Percentiles rank a stretch among this genome's conserved stretches.
phyloP scores from a whole-genome alignment of 2,888 invertebrate species.

The Andrena minutula region DNA sequence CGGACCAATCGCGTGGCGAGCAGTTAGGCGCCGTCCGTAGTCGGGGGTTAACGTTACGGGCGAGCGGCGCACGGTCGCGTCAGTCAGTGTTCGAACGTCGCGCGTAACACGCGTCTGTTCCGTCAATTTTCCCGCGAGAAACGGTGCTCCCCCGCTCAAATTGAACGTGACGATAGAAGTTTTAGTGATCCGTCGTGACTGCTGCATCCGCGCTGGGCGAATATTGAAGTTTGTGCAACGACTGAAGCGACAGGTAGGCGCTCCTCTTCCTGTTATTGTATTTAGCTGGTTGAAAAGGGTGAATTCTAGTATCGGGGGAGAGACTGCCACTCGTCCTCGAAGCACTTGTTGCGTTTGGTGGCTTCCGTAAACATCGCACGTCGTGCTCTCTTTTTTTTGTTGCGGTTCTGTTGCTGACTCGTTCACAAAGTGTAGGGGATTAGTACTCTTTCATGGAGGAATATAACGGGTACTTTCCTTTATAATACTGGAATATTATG shows the following conservation, averaged over 20 bases:
- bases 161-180: not conserved
- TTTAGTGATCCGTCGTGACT: constrained; percentile 15
- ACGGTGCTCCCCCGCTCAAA: not conserved
- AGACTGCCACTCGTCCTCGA: not conserved
- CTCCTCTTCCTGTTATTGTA: too few relatives aligned
- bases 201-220: not conserved
- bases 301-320: not conserved
- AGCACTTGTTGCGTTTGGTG: not conserved
- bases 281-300: too few relatives aligned
- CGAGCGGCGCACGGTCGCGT: constrained; percentile 35
- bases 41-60: constrained; percentile 35
- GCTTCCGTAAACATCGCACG: not conserved
- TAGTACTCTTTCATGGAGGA: too few relatives aligned
- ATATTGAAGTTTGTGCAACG: not conserved
- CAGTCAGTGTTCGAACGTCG: constrained; percentile 67
- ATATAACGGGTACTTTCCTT: too few relatives aligned
- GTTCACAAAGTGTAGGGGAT: too few relatives aligned
- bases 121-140: not conserved
- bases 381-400: not conserved
- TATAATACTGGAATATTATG: too few relatives aligned
- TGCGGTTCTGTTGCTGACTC: too few relatives aligned
- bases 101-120: not conserved
- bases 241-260: constrained; percentile 22
- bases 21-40: constrained; percentile 68
- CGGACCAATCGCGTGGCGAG: constrained; percentile 65